Conservation (phyloP, 2,888 invertebrate species). For the Acanthopleura granulata region DNA sequence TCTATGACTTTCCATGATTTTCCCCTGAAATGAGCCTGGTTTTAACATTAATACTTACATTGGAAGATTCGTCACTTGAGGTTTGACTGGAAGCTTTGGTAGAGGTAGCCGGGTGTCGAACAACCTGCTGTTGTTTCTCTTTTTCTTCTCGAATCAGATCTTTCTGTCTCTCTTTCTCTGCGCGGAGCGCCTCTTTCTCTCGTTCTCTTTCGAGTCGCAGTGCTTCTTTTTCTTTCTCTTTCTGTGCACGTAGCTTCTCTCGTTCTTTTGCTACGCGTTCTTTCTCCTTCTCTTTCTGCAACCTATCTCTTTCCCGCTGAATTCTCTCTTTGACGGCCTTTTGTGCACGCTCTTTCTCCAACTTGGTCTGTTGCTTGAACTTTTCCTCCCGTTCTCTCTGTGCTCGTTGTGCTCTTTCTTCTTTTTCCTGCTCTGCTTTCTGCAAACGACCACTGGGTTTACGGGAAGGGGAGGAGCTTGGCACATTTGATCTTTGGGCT, state of each 20-base stretch:
- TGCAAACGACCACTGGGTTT: not conserved
- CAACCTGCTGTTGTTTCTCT: constrained; percentile 25
- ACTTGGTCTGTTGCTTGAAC: not conserved
- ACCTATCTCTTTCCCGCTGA: not conserved
- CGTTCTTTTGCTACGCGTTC: constrained; percentile 29
- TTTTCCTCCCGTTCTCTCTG: constrained; percentile 1
- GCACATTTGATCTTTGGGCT: not conserved
- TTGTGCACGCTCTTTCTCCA: not conserved
- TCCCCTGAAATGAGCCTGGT: too few species aligned
- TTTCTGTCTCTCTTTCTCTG: constrained; percentile 31
- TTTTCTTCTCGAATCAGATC: constrained; percentile 29
- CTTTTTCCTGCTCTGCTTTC: constrained; percentile 14
- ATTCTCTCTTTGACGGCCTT: not conserved
- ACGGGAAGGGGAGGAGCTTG: not conserved
- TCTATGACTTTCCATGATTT: too few species aligned
- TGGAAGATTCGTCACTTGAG: not conserved
- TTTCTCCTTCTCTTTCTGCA: constrained; percentile 12
- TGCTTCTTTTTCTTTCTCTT: constrained; percentile 28
- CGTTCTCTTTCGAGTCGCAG: constrained; percentile 27
- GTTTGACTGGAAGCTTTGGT: constrained; percentile 9
- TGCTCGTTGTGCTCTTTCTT: constrained; percentile 1
- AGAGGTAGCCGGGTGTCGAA: constrained; percentile 24
- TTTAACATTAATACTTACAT: not conserved
- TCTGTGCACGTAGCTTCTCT: constrained; percentile 23
- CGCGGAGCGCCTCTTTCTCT: constrained; percentile 32